Evolutionary conservation across 2,888 invertebrate species (phyloP).

Genomic region (Thecocarcelia acutangulata): DNA sequence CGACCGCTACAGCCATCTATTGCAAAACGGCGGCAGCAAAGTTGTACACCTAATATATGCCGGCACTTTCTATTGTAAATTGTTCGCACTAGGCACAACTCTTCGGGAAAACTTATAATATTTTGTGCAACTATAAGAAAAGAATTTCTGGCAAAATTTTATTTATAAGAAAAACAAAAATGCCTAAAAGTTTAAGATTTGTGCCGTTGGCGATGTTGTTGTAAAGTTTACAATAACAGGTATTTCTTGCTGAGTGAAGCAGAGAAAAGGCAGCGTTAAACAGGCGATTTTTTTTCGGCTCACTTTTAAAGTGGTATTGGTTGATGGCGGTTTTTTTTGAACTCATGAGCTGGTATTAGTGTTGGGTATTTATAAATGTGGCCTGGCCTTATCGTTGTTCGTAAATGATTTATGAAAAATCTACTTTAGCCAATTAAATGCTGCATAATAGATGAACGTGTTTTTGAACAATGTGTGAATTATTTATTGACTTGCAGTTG

Average conservation of each 20-base stretch:
- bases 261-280: background rate
- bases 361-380: conserved; percentile 23
- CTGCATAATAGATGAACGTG: conserved; percentile 59
- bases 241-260: background rate
- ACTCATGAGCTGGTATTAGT: conserved; percentile 2
- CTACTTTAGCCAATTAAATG: conserved; percentile 65
- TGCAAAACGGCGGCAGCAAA: too few relatives aligned
- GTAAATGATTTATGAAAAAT: conserved; percentile 67
- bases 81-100: background rate
- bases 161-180: conserved; percentile 36
- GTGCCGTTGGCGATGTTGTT: background rate
- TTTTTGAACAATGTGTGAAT: conserved; percentile 4
- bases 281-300: background rate
- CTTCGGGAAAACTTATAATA: conserved; percentile 15
- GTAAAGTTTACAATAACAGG: conserved; percentile 9
- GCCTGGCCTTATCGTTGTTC: conserved; percentile 38
- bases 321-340: background rate
- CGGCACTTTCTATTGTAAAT: background rate
- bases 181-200: conserved; percentile 52
- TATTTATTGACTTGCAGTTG: conserved; percentile 12
- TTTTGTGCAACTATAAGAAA: conserved; percentile 53
- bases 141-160: conserved; percentile 59
- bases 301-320: background rate
- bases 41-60: too few relatives aligned
- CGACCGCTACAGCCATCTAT: too few relatives aligned